Evolutionary conservation across 2,113 vertebrate species (phyloP).

Genomic region (Gallinago media): DNA sequence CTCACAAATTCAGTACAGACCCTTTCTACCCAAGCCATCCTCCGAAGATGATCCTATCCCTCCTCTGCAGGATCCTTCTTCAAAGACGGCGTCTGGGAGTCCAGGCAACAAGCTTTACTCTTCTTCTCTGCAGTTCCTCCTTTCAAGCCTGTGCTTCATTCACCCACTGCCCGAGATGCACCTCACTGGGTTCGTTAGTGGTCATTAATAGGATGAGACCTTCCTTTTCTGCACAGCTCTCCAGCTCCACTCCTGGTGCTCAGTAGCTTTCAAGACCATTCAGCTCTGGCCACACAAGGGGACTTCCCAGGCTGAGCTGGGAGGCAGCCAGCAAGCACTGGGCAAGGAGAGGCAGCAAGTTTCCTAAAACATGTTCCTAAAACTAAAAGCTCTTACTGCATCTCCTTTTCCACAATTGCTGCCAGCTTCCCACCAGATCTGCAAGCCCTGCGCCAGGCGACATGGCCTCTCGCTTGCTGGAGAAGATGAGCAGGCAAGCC

Average conservation of each 20-base stretch:
- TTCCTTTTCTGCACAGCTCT: background rate
- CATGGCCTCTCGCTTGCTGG: background rate
- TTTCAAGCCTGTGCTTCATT: background rate
- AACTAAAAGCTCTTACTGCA: background rate
- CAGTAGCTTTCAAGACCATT: background rate
- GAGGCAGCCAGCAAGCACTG: background rate
- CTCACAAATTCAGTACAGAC: background rate
- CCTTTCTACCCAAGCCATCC: background rate
- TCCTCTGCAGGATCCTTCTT: background rate
- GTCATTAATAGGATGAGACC: background rate
- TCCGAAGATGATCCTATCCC: background rate
- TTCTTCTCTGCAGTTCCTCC: background rate
- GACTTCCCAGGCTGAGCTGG: background rate
- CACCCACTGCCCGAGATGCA: background rate
- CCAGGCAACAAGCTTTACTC: background rate
- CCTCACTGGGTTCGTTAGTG: background rate
- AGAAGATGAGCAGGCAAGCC: background rate
- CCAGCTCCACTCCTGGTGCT: background rate
- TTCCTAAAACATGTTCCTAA: background rate
- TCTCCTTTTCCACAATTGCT: background rate
- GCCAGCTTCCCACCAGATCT: background rate
- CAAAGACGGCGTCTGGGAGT: background rate
- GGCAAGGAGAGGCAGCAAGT: background rate
- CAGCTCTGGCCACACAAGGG: background rate
- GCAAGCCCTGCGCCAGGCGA: rapidly evolving